Percentiles rank a stretch among this genome's conserved stretches.
phyloP scores from a whole-genome alignment of 2,888 invertebrate genomes.

The Shargacucullia verbasci region DNA sequence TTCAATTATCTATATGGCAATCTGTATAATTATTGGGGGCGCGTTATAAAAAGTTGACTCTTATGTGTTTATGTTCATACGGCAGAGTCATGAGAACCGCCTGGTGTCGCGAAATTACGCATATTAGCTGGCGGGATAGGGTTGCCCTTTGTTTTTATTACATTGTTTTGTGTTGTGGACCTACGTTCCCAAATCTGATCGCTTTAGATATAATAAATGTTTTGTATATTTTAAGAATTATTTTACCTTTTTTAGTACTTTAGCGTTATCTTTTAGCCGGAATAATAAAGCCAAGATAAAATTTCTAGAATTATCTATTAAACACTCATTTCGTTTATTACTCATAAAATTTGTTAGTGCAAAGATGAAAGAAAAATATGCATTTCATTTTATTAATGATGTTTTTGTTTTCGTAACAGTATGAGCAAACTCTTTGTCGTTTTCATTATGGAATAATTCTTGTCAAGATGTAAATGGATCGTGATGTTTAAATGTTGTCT shows the following conservation, averaged over 20 bases:
- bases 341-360: constrained; percentile 6
- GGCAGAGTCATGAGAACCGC: constrained; percentile 35
- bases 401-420: constrained; percentile 25
- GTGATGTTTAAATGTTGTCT: constrained; percentile 44
- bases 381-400: constrained; percentile 34
- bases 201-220: neutral
- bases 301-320: neutral
- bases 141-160: constrained; percentile 18
- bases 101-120: constrained; percentile 37
- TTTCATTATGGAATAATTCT: constrained; percentile 26
- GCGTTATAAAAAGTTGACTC: constrained; percentile 59
- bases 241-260: too few species aligned
- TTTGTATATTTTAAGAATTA: too few species aligned
- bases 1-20: constrained; percentile 76
- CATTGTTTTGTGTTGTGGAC: too few species aligned
- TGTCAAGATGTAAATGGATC: constrained; percentile 34
- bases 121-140: constrained; percentile 19
- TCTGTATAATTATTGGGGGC: constrained; percentile 72
- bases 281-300: neutral
- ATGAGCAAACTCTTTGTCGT: constrained; percentile 9
- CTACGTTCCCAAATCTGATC: constrained; percentile 4
- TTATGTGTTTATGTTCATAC: constrained; percentile 50
- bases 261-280: neutral
- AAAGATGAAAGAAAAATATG: constrained; percentile 26
- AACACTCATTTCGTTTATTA: constrained; percentile 14